Conservation (phyloP, 2,797 vertebrate species). For the Astyanax mexicanus region DNA sequence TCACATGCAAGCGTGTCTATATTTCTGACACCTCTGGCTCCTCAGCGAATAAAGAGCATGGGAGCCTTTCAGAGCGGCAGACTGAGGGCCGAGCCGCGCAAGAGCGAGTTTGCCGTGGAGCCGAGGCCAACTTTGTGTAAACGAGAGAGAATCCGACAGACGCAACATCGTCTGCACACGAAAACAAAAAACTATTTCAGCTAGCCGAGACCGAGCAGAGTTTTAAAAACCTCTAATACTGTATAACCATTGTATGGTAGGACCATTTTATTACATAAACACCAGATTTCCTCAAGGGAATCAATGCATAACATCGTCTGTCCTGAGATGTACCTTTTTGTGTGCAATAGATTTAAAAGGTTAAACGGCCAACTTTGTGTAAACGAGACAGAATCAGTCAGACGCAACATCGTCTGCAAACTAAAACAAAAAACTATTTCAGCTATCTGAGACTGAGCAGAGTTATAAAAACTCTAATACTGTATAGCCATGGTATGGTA, state of each 20-base stretch:
- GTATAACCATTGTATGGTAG: too few species aligned
- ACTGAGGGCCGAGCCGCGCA: slow-evolving; percentile 70
- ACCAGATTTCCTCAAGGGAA: background rate
- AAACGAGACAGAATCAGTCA: slow-evolving; percentile 60
- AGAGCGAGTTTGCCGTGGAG: slow-evolving; percentile 55
- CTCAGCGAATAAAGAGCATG: slow-evolving; percentile 79
- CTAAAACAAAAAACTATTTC: slow-evolving; percentile 16
- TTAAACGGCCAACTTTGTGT: slow-evolving; percentile 56
- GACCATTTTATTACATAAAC: background rate
- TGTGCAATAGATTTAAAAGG: background rate
- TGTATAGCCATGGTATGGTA: too few species aligned
- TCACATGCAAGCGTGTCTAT: slow-evolving; percentile 87
- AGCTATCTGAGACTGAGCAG: background rate
- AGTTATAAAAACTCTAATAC: background rate
- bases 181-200: slow-evolving; percentile 14
- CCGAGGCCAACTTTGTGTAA: slow-evolving; percentile 58
- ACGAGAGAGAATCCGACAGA: slow-evolving; percentile 57
- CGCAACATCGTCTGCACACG: background rate
- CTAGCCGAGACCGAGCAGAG: background rate
- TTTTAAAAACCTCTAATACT: background rate
- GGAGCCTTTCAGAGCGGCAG: slow-evolving; percentile 66
- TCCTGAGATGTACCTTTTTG: background rate
- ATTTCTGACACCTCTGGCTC: slow-evolving; percentile 85
- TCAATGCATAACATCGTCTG: background rate
- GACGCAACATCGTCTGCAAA: background rate